Conservation (phyloP, 2,888 invertebrate species). For the Aleiodes alternator region DNA sequence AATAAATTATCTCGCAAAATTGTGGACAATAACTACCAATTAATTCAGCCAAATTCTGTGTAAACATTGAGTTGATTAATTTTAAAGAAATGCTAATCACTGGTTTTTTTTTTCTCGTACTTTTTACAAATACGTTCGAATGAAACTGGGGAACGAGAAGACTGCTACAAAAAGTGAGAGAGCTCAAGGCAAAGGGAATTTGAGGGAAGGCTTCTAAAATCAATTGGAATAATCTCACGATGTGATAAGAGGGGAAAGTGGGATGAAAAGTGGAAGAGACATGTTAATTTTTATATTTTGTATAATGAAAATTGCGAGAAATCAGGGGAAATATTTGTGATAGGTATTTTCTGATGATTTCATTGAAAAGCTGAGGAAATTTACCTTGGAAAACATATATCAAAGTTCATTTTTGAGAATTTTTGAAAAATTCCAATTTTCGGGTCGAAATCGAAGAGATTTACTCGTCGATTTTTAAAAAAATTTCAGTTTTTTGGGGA, state of each 20-base stretch:
- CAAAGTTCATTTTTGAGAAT: too few relatives aligned
- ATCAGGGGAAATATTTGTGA: too few relatives aligned
- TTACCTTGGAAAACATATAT: too few relatives aligned
- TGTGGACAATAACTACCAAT: neutral
- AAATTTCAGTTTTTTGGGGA: too few relatives aligned
- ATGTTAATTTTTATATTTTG: too few relatives aligned
- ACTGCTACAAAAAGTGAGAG: neutral
- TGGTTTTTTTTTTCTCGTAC: neutral
- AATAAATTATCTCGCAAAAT: neutral
- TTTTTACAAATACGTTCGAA: neutral
- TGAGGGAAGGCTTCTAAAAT: conserved; percentile 66
- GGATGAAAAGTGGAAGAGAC: too few relatives aligned
- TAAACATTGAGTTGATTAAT: neutral
- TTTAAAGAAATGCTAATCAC: neutral
- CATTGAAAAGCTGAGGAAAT: too few relatives aligned
- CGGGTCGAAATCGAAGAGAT: too few relatives aligned
- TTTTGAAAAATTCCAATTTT: too few relatives aligned
- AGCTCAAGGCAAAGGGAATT: conserved; percentile 35
- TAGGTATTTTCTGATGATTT: too few relatives aligned
- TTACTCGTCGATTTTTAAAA: too few relatives aligned
- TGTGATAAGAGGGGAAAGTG: neutral
- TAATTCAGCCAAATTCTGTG: neutral
- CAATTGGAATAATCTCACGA: conserved; percentile 56
- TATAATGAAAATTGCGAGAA: too few relatives aligned
- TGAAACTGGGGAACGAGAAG: conserved; percentile 5